Evolutionary conservation across 2,797 vertebrate genomes (phyloP), one percentile per base, ranked within the genome.

Genomic region (Bovichtus diacanthus): DNA sequence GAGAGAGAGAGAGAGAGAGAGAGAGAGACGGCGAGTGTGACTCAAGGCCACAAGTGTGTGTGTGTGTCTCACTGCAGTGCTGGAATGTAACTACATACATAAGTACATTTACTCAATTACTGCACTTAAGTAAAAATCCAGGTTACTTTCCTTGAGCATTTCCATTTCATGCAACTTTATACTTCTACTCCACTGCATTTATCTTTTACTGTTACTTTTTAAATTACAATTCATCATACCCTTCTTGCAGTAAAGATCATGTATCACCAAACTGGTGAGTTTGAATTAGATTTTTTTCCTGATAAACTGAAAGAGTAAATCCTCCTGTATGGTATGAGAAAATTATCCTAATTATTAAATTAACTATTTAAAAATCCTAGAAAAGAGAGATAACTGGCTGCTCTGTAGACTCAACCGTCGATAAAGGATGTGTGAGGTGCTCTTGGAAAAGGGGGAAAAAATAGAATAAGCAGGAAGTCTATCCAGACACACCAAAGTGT

Each of bases 1-100:
- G 15, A 64, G 62, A 65, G 65, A 16, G 62, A 70, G 56, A 67
- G 51, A 76, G 15, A 83, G 31, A 63, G 27, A 54, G 25, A 36
- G 66, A 73, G 50, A 31, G 31, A 34, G 53, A 61, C n/a, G n/a
- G n/a, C n/a, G 72, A 51, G 72, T 62, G 58, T 51, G 78, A 72
- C 36, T 62, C 36, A n/a, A 69, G 49, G 6, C 25, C 34, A 74
- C 76, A 83, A 50, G 84, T 85, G 83, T 74, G 70, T 67, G 60
- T 55, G 66, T 34, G 25, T 50, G 18, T n/a, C 46, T 64, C n/a
- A n/a, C 7, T 63, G 49, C 59, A n/a, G 19, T 46, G 0, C 43
- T 47, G 60, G 29, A 21, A 34, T 0, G 13, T 34, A 47, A 49
- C 11, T 25, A 39, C 38, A n/a, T 25, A 46, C 3, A 13, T n/a